These are phyloP conservation scores for Crypturellus undulatus DNA, from an alignment of 2,113 vertebrate species.

Conservation along the genomic window DNA sequence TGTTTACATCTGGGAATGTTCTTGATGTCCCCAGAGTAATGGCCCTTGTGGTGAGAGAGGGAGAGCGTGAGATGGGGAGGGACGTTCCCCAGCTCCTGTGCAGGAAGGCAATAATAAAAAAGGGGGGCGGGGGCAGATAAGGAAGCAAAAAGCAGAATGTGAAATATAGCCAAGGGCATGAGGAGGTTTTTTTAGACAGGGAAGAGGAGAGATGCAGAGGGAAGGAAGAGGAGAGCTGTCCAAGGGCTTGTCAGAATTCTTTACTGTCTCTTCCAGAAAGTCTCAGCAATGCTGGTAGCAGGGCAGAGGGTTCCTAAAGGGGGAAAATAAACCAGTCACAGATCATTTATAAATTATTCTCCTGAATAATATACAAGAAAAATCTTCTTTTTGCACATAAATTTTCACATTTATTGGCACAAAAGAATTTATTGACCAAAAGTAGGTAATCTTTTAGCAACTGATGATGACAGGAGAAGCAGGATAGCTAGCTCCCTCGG, in stretches of 20 bases:
- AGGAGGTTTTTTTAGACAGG: neutral
- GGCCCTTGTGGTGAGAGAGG: neutral
- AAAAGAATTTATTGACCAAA: conserved; percentile 37
- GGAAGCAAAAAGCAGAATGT: neutral
- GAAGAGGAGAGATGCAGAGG: neutral
- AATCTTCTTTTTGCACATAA: neutral
- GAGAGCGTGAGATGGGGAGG: neutral
- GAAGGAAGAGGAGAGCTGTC: neutral
- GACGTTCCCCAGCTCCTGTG: neutral
- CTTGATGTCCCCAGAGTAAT: conserved; percentile 21
- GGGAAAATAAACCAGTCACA: neutral
- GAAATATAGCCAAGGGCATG: neutral
- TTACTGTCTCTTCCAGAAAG: conserved; percentile 7
- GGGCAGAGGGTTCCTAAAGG: neutral
- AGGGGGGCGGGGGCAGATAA: neutral
- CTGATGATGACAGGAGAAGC: conserved; percentile 9
- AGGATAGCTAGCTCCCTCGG: conserved; percentile 34
- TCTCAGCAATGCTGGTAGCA: neutral
- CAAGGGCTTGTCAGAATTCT: conserved; percentile 30
- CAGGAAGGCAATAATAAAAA: neutral
- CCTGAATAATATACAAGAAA: conserved; percentile 28
- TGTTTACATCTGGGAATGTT: conserved; percentile 41
- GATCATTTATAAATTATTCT: conserved; percentile 39
- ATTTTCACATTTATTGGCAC: conserved; percentile 14
- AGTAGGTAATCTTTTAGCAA: conserved; percentile 3